Evolutionary conservation across 2,113 vertebrate species (phyloP).

Genomic region (Stegostoma tigrinum): DNA sequence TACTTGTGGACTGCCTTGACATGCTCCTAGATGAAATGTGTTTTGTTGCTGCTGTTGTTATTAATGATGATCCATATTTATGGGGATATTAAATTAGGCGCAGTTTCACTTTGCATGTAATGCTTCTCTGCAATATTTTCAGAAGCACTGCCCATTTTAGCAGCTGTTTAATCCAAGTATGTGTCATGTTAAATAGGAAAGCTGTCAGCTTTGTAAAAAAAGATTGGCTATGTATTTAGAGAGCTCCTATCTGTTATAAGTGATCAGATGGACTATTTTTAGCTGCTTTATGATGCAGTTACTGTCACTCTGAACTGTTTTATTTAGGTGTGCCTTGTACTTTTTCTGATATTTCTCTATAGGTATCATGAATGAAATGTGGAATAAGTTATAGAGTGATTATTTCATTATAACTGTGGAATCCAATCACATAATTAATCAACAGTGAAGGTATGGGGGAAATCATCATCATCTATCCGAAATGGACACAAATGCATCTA

Average conservation of each 20-base stretch:
- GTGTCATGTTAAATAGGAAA: conserved; percentile 6
- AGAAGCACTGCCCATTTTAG: neutral
- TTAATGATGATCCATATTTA: neutral
- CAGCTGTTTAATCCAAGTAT: conserved; percentile 17
- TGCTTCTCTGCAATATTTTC: neutral
- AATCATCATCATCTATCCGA: neutral
- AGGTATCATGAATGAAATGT: neutral
- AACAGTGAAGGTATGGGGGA: neutral
- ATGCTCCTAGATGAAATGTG: neutral
- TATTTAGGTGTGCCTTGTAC: neutral
- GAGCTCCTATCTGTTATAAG: neutral
- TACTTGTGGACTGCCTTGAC: neutral
- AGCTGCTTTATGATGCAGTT: neutral
- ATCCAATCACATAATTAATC: neutral
- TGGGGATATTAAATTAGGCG: neutral
- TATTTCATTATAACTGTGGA: neutral
- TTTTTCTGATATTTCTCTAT: neutral
- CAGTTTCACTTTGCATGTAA: neutral
- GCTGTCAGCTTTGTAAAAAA: neutral
- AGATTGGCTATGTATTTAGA: neutral
- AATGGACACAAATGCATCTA: no score
- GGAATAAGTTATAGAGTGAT: neutral
- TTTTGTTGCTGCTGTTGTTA: neutral
- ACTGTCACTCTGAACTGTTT: neutral
- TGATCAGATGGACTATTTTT: conserved; percentile 20